A percentile compares a stretch with the other conserved stretches of the same genome.
These are phyloP conservation scores for Motacilla alba DNA, from an alignment of 2,113 vertebrate genomes.

Conservation along the genomic window DNA sequence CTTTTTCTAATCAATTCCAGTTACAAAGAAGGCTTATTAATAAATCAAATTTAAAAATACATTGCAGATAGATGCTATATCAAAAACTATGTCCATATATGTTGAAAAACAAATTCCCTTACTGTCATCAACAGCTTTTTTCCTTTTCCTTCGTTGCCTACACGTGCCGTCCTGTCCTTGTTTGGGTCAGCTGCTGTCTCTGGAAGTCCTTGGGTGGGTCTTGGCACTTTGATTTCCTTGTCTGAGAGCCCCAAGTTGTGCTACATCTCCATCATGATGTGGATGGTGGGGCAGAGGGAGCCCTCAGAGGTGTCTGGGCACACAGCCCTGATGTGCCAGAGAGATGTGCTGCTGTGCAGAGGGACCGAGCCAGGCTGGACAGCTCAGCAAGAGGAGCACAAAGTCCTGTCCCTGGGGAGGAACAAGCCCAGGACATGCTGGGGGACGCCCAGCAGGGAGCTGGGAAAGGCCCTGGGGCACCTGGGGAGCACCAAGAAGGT, in stretches of 20 bases:
- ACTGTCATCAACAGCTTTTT: neutral
- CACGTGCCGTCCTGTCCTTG: accelerated
- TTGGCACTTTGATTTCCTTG: neutral
- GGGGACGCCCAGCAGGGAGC: neutral
- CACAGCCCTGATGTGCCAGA: accelerated
- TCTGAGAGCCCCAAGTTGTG: neutral
- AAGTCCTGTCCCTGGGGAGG: neutral
- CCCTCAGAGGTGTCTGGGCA: too few species aligned
- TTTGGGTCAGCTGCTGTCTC: neutral
- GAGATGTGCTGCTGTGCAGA: neutral
- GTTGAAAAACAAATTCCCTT: neutral
- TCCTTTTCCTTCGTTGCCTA: neutral
- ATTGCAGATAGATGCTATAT: neutral
- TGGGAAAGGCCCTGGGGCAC: neutral
- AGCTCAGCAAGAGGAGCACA: neutral
- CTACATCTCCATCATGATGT: accelerated
- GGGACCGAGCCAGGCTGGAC: neutral
- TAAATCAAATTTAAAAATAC: neutral
- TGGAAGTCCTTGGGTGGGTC: neutral
- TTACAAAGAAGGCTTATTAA: neutral
- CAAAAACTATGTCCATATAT: neutral
- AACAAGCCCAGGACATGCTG: neutral
- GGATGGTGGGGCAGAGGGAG: neutral
- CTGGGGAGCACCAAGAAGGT: neutral
- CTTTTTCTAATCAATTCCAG: neutral